Base-by-base conservation (phyloP, 1,140 invertebrate species). In the Drosophila repleta region DNA sequence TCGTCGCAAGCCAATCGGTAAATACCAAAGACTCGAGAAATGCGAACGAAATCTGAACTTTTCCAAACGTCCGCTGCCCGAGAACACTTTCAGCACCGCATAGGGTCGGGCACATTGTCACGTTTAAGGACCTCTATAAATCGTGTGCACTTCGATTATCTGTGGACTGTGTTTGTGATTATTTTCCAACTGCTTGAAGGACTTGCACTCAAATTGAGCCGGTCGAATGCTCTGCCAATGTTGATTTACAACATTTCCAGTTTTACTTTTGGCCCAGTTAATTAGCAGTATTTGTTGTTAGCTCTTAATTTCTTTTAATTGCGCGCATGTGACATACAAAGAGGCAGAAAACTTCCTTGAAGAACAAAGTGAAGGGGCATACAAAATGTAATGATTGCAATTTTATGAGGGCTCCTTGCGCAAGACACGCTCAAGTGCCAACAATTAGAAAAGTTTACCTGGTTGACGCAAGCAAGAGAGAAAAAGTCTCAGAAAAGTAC, bases 391-490 rank as follows among this genome's bases (percentile, higher is more conserved):
- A 67, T 77, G 74, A 84, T 84, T 84, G 66, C 71, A 74, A 62
- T 69, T 69, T 79, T 76, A 85, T 83, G 56, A 76, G 74, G 78
- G 76, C 76, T 46, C 13, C 37, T 37, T 24, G 24, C 62, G 43
- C 39, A 58, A 46, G 56, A 69, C 70, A 76, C 58, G 65, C 62
- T 75, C 62, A 80, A 78, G 69, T 81, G 78, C 48, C 77, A 66
- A 76, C 81, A 81, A 81, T 85, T 87, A 85, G 70, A 66, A 78
- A 60, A 78, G 49, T 73, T 87, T 76, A 48, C 17, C 52, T 60
- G 65, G 53, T 60, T 53, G 41, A 60, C 17, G 52, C 29, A 7
- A 29, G 13, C 17, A 35, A 56, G 4, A 29, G 20, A 49, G 35
- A 37, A 24, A 41, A 39, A 37, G 15, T 10, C 39, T 10, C 5